phyloP scores from a whole-genome alignment of 2,888 invertebrate genomes.

The Eupithecia pulchellata region DNA sequence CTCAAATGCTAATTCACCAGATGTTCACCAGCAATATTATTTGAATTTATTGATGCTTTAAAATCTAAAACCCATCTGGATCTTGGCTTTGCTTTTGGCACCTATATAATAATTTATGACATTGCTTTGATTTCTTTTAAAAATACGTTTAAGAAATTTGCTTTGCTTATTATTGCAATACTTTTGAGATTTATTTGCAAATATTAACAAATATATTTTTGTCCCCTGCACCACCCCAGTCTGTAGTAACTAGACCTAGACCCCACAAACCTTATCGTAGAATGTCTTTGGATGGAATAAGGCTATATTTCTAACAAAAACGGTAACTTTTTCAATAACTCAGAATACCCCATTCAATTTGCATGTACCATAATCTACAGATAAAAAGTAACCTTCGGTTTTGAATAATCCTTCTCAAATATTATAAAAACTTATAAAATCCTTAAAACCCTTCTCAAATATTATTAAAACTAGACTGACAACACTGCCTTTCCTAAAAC shows the following conservation, averaged over 20 bases:
- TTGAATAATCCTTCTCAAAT: background rate
- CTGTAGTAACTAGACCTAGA: slow-evolving; percentile 44
- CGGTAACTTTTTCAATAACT: background rate
- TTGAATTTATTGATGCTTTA: background rate
- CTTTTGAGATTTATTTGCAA: slow-evolving; percentile 7
- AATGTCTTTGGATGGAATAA: slow-evolving; percentile 70
- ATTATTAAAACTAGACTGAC: background rate
- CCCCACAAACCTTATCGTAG: slow-evolving; percentile 64
- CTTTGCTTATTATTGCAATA: too few species aligned
- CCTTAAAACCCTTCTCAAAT: background rate
- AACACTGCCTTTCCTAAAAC: background rate
- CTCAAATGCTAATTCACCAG: background rate
- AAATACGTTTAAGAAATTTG: too few species aligned
- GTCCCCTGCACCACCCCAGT: slow-evolving; percentile 50
- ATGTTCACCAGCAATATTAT: background rate
- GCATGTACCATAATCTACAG: background rate
- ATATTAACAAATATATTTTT: slow-evolving; percentile 41
- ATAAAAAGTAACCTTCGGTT: slow-evolving; percentile 47
- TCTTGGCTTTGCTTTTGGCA: background rate
- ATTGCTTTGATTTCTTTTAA: background rate
- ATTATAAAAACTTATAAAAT: background rate
- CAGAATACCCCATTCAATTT: background rate
- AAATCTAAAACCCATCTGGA: background rate
- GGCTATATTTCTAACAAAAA: slow-evolving; percentile 48
- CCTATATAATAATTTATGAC: background rate